Evolutionary conservation across 2,888 invertebrate species (phyloP), one percentile per base, ranked within the genome.

Genomic region (Agrypnus murinus): DNA sequence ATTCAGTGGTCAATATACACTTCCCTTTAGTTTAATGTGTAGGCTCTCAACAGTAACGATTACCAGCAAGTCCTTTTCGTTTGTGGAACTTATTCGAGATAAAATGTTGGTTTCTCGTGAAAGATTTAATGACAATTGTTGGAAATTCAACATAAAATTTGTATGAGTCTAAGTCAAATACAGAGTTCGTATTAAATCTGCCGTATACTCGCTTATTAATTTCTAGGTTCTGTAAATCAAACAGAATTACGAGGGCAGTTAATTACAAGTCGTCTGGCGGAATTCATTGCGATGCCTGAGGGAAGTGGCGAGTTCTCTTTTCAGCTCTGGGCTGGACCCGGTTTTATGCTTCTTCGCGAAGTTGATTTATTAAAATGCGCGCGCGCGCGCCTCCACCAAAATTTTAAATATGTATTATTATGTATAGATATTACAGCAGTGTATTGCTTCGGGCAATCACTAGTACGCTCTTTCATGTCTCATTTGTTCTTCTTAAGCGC

Each of bases 181-280:
- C 79, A 77, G 81, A 80, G 79, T 79, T 77, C 72, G 79, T 77
- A 81, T 80, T 80, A 80, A 81, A 81, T 79, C 78, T 76, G 72
- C 75, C 76, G 77, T 77, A 25, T 25, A 77, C 78, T 79, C 79
- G 80, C 78, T 81, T 81, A 81, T 81, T 81, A 81, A 81, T 81
- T 81, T 81, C 80, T 80, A 80, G 77, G 79, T 81, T 80, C 79
- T 80, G 77, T 79, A 80, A 81, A 81, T 81, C 80, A 81, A 81
- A 81, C 80, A 80, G 78, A 80, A 81, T 80, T 80, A 80, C 80
- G 76, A 80, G 80, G 81, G 73, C 81, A 79, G 80, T 79, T 81
- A 80, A 81, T 81, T 81, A 81, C 78, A 79, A 81, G 80, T 79
- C 79, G 78, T 80, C 79, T 79, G 76, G 71, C 75, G 77, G 77